Conservation (phyloP, 2,797 vertebrate species). For the Lindbergichthys nudifrons region DNA sequence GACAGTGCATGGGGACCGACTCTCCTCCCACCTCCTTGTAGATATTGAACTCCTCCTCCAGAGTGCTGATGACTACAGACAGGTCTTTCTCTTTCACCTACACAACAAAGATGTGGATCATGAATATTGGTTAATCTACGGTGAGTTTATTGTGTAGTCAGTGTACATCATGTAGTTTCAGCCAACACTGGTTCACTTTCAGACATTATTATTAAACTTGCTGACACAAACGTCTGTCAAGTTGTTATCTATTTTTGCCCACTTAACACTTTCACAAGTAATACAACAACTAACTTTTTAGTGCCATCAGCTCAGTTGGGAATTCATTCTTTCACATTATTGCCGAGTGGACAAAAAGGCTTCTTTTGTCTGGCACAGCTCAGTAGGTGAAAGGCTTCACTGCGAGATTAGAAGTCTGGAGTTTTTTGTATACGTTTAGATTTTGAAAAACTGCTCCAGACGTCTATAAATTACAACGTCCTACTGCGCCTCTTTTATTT, state of each 20-base stretch:
- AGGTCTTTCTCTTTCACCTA: constrained; percentile 95
- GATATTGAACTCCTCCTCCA: constrained; percentile 93
- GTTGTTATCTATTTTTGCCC: constrained; percentile 48
- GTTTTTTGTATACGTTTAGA: neutral
- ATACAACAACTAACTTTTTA: constrained; percentile 58
- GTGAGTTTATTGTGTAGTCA: neutral
- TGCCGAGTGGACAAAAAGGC: constrained; percentile 28
- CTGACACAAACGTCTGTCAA: constrained; percentile 55
- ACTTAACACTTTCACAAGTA: constrained; percentile 56
- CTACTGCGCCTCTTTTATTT: constrained; percentile 1
- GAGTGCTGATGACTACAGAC: constrained; percentile 90
- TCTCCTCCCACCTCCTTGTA: constrained; percentile 93
- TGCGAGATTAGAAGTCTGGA: constrained; percentile 44
- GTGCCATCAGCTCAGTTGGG: constrained; percentile 20
- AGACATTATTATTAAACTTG: constrained; percentile 35
- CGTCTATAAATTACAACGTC: constrained; percentile 4
- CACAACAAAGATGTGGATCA: constrained; percentile 2
- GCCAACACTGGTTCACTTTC: neutral
- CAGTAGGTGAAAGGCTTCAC: constrained; percentile 84
- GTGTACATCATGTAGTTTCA: neutral
- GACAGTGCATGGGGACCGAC: constrained; percentile 82
- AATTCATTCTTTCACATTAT: constrained; percentile 28
- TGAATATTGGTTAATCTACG: neutral
- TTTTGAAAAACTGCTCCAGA: constrained; percentile 1
- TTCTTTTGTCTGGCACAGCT: constrained; percentile 57